Conservation (phyloP, 2,888 invertebrate species). For the Leptogaster cylindrica region DNA sequence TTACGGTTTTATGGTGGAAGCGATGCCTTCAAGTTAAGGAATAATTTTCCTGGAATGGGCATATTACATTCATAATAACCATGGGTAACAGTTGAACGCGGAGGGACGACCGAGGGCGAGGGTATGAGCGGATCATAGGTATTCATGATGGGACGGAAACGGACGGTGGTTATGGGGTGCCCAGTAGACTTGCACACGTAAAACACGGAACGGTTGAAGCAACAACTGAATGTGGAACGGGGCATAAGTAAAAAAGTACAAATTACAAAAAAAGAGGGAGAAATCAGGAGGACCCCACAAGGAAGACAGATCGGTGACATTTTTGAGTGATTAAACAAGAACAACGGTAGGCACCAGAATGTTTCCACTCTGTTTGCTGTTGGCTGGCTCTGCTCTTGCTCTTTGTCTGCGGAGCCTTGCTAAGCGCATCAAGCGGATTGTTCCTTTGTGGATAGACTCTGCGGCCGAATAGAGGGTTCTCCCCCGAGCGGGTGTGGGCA, state of each 20-base stretch:
- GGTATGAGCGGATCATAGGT: too few relatives aligned
- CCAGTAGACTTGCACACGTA: slow-evolving; percentile 4
- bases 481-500: background rate
- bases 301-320: slow-evolving; percentile 52
- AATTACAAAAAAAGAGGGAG: slow-evolving; percentile 36
- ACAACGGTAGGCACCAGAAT: slow-evolving; percentile 48
- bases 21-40: slow-evolving; percentile 36
- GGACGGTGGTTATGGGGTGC: slow-evolving; percentile 13
- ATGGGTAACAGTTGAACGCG: too few relatives aligned
- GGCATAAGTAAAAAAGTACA: slow-evolving; percentile 8
- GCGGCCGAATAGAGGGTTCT: slow-evolving; percentile 21
- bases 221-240: background rate
- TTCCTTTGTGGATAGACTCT: slow-evolving; percentile 43
- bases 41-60: slow-evolving; percentile 32
- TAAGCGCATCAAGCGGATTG: slow-evolving; percentile 43
- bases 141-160: background rate
- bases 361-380: slow-evolving; percentile 31
- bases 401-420: slow-evolving; percentile 27
- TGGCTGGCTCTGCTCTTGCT: slow-evolving; percentile 21
- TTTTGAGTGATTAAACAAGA: slow-evolving; percentile 54
- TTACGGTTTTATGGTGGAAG: slow-evolving; percentile 16
- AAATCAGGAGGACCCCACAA: slow-evolving; percentile 44
- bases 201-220: slow-evolving; percentile 5
- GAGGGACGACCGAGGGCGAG: background rate
- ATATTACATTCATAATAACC: slow-evolving; percentile 39